A percentile compares a stretch with the other conserved stretches of the same genome.
These are phyloP conservation scores for Drepana falcataria DNA, from an alignment of 2,888 invertebrate species.

Conservation along the genomic window DNA sequence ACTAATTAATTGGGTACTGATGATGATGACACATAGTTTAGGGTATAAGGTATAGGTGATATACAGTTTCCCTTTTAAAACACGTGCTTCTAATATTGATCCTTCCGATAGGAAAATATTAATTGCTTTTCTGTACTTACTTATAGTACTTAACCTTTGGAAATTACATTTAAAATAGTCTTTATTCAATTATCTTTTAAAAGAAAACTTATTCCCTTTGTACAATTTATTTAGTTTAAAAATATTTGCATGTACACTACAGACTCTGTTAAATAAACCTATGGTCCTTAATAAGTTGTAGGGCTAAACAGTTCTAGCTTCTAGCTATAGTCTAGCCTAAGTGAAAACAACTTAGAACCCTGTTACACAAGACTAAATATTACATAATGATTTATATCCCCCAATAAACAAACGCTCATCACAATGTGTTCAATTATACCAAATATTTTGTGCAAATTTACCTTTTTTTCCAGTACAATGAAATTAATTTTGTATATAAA, in stretches of 20 bases:
- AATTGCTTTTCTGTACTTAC: no score
- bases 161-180: no score
- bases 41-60: background rate
- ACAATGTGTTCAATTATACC: slow-evolving; percentile 73
- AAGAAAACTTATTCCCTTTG: no score
- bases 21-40: slow-evolving; percentile 28
- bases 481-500: slow-evolving; percentile 43
- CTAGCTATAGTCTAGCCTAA: no score
- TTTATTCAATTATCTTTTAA: no score
- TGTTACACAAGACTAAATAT: background rate
- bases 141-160: no score
- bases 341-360: slow-evolving; percentile 1
- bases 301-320: no score
- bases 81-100: slow-evolving; percentile 11
- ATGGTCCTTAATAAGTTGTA: no score
- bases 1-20: slow-evolving; percentile 23
- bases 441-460: slow-evolving; percentile 58
- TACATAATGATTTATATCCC: slow-evolving; percentile 15
- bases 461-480: slow-evolving; percentile 35
- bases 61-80: background rate
- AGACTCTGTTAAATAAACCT: no score
- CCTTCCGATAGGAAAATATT: slow-evolving; percentile 15
- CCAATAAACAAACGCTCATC: slow-evolving; percentile 42
- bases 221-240: no score
- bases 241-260: no score